Conservation (phyloP, 2,113 vertebrate genomes). For the Grallaria varia region DNA sequence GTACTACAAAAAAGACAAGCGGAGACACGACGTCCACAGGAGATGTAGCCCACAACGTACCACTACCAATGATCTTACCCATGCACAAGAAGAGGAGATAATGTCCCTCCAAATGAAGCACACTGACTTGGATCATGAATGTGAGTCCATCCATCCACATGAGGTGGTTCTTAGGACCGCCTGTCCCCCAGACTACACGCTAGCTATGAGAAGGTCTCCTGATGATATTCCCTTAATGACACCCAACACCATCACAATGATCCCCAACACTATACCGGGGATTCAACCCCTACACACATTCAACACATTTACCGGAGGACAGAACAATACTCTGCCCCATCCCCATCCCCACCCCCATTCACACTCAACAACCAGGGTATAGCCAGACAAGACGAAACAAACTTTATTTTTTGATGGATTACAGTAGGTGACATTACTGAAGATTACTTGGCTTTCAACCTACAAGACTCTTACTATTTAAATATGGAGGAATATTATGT, state of each 20-base stretch:
- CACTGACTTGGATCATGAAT: constrained; percentile 95
- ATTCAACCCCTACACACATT: constrained; percentile 94
- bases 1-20: constrained; percentile 99
- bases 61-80: constrained; percentile 91
- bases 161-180: constrained; percentile 97
- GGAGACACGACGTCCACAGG: constrained; percentile 93
- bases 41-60: constrained; percentile 94
- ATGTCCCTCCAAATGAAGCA: constrained; percentile 99
- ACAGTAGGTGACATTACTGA: constrained; percentile 76
- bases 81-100: constrained; percentile 98
- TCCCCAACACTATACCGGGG: constrained; percentile 96
- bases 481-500: constrained; percentile 83
- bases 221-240: constrained; percentile 99
- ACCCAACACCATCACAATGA: constrained; percentile 98
- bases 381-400: constrained; percentile 85
- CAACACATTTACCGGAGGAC: constrained; percentile 93
- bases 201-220: constrained; percentile 97
- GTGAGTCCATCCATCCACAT: constrained; percentile 93
- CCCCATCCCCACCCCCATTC: constrained; percentile 94
- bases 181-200: constrained; percentile 97
- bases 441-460: constrained; percentile 83
- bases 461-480: constrained; percentile 83
- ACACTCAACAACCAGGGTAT: constrained; percentile 99
- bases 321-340: constrained; percentile 95
- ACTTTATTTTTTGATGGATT: constrained; percentile 85